Conservation (phyloP, 1,140 invertebrate species). For the Drosophila pseudoananassae region DNA sequence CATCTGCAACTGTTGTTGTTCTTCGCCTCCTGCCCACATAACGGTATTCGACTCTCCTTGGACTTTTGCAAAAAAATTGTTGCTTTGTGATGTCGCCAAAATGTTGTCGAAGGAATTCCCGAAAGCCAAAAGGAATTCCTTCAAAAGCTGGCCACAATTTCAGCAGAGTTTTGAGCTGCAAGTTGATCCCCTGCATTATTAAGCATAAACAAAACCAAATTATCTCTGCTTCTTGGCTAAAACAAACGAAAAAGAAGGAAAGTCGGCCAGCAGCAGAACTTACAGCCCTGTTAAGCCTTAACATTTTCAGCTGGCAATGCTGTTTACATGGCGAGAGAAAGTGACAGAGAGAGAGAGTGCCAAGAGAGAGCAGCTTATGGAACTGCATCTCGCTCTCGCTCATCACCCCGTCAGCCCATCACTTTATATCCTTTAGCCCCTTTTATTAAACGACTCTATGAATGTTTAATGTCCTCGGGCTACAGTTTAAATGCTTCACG, state of each 20-base stretch:
- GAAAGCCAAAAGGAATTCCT: conserved; percentile 16
- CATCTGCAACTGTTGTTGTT: conserved; percentile 67
- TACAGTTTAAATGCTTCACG: conserved; percentile 1
- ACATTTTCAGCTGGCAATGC: conserved; percentile 40
- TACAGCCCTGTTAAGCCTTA: conserved; percentile 22
- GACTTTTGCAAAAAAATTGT: conserved; percentile 34
- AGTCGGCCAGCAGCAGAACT: conserved; percentile 30
- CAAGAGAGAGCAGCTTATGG: conserved; percentile 11
- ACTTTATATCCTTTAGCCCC: conserved; percentile 4
- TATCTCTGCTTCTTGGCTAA: conserved; percentile 33
- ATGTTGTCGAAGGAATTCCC: conserved; percentile 19
- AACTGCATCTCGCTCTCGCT: conserved; percentile 31
- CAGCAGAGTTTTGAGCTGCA: conserved; percentile 15
- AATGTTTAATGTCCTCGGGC: conserved; percentile 15
- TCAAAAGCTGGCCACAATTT: neutral
- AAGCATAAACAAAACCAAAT: conserved; percentile 33
- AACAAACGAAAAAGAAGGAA: neutral
- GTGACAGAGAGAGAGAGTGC: neutral
- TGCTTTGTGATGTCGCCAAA: conserved; percentile 32
- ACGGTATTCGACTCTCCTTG: conserved; percentile 29
- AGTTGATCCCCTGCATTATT: conserved; percentile 18
- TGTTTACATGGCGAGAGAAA: conserved; percentile 7
- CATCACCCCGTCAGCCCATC: neutral
- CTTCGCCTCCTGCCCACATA: conserved; percentile 6
- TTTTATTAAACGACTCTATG: conserved; percentile 27